Base-by-base conservation (phyloP, 2,797 vertebrate species). In the Botia almorhae region DNA sequence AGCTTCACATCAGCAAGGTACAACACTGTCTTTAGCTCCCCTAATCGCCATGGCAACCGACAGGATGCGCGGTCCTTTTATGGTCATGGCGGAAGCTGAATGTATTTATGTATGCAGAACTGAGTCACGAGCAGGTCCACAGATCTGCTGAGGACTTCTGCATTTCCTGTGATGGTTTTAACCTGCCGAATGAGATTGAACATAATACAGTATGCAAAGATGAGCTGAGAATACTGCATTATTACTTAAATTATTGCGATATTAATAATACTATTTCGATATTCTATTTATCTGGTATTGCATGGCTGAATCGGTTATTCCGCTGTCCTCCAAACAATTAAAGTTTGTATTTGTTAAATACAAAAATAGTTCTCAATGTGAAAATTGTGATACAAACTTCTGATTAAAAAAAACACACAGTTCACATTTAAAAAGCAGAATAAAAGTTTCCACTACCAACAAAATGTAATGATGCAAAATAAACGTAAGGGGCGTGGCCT, bases 1-100 rank as follows among this genome's bases (percentile, higher is more conserved):
- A 97, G 88, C 94, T 98, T 85, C 97, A 99, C 91, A 93, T 98
- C 89, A 96, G 92, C 94, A 98, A 98, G 97, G 97, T 98, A 88
- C 76, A 56, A 3, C 43, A 46, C 65, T 46, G 6, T 80, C 68
- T 77, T 71, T 64, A 63, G 53, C 87, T 86, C 53, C 46, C 73
- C 53, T 81, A 75, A 85, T 93, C 87, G 75, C 91, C 92, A 82
- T 91, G 87, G 92, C 88, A 93, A 93, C 92, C 89, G 6, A 67
- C 81, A 89, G 87, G 89, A 92, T 89, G 84, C 85, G 72, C 74
- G 67, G 81, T 80, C 91, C 89, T 83, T 87, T 85, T 89, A 89
- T 88, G 89, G 88, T 76, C 84, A 80, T 43, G 68, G 75, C 86
- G 89, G 90, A 93, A 90, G 78, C 83, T 78, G 39, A 43, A 43